These are phyloP conservation scores for Synanthedon myopaeformis DNA, from an alignment of 2,888 invertebrate genomes.

Conservation along the genomic window DNA sequence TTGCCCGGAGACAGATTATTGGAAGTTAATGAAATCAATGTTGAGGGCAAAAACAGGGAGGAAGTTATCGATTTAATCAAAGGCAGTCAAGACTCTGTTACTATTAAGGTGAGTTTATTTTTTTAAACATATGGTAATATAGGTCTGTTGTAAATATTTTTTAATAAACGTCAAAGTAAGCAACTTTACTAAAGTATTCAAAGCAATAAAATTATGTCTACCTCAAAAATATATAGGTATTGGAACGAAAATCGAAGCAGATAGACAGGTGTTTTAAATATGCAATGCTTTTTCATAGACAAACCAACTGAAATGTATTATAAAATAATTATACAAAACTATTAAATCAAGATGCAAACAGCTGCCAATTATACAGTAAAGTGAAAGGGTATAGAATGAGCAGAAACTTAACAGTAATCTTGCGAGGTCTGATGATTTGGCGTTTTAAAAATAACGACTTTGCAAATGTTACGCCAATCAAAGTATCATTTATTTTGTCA, in stretches of 20 bases:
- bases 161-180: too few species aligned
- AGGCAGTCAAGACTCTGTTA: conserved; percentile 83
- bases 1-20: conserved; percentile 94
- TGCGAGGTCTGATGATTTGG: conserved; percentile 1
- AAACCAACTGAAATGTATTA: too few species aligned
- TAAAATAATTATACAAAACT: too few species aligned
- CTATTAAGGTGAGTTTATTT: conserved; percentile 78
- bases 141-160: too few species aligned
- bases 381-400: conserved; percentile 3
- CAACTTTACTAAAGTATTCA: too few species aligned
- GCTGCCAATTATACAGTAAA: conserved; percentile 1
- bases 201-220: too few species aligned
- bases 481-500: background rate
- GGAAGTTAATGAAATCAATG: conserved; percentile 89
- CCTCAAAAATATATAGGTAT: too few species aligned
- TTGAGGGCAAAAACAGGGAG: conserved; percentile 88
- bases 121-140: too few species aligned
- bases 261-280: too few species aligned
- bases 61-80: conserved; percentile 95
- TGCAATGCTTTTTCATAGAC: too few species aligned
- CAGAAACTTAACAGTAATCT: conserved; percentile 1
- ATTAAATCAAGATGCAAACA: too few species aligned
- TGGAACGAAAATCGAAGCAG: too few species aligned
- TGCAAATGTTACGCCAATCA: background rate
- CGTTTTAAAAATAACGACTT: background rate